phyloP scores from a whole-genome alignment of 2,888 invertebrate species.

The Carterocephalus palaemon region DNA sequence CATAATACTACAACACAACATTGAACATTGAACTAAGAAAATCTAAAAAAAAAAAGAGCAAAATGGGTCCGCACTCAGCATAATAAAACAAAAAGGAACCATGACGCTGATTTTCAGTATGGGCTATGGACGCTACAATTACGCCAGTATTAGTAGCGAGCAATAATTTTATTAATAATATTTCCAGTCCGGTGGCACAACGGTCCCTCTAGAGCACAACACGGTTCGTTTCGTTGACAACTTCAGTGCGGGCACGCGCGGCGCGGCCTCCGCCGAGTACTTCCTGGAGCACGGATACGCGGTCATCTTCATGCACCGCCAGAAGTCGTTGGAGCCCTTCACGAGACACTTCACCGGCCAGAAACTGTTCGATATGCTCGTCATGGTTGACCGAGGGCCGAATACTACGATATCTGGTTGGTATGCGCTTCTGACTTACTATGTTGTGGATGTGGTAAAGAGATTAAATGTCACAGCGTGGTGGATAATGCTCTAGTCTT shows the following conservation, averaged over 20 bases:
- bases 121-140: too few species aligned
- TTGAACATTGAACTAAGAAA: too few species aligned
- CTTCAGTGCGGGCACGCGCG: slow-evolving; percentile 97
- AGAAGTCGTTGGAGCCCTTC: slow-evolving; percentile 94
- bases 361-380: slow-evolving; percentile 88
- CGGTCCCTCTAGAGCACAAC: slow-evolving; percentile 96
- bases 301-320: slow-evolving; percentile 95
- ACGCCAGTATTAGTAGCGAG: too few species aligned
- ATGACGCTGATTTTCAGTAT: too few species aligned
- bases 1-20: too few species aligned
- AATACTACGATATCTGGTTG: slow-evolving; percentile 83
- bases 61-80: too few species aligned
- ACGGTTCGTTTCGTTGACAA: slow-evolving; percentile 99
- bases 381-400: slow-evolving; percentile 80
- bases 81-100: too few species aligned
- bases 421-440: slow-evolving; percentile 2
- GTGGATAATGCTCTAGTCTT: too few species aligned
- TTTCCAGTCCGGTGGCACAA: slow-evolving; percentile 95
- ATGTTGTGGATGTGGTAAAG: neutral
- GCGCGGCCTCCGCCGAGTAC: slow-evolving; percentile 96
- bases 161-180: neutral
- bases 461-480: neutral
- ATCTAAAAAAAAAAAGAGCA: too few species aligned
- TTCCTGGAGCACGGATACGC: slow-evolving; percentile 91
- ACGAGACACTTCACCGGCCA: slow-evolving; percentile 90